Evolutionary conservation across 2,888 invertebrate genomes (phyloP), one percentile per base, ranked within the genome.

Genomic region (Aquatica leii): DNA sequence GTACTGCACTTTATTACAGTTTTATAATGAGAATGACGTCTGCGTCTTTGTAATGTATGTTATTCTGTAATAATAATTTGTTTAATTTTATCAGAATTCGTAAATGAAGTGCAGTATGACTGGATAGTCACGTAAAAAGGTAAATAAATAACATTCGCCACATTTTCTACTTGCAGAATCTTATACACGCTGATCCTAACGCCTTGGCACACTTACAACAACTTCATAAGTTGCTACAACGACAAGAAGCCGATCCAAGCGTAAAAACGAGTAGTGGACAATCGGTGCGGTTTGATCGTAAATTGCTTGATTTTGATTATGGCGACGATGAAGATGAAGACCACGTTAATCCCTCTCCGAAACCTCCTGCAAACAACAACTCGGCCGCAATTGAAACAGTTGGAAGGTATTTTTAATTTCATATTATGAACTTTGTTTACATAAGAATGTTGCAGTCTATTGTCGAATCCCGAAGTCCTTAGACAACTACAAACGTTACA

Each of bases 301-400:
- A 95, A 77, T 82, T 95, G 12, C 82, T 96, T 63, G 92, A 95
- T 81, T 96, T 94, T 80, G 95, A 96, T 81, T 96, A 96, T 78
- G 95, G 93, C 59, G 95, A 95, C 72, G 95, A 95, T 68, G 95
- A 95, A 58, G 95, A 95, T n/a, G 90, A 91, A 37, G 87, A 86
- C 63, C 82, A 79, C 56, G 69, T 74, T 50, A 81, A 81, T 71
- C 78, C 80, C 8, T 84, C 82, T 21, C 85, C 85, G 0, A 82
- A 83, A 67, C 77, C 78, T 14, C 57, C 63, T 18, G 34, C 57
- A 14, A 43, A 31, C 35, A 59, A 40, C 40, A 53, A 56, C 20
- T 50, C 56, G 11, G 54, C 71, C 2, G 62, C 70, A 9, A 69
- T 74, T 17, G 74, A 74, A 57, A 70, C 70, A 9, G 73, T 74